These are phyloP conservation scores for Polymixis flavicincta DNA, from an alignment of 2,888 invertebrate species.

Conservation along the genomic window DNA sequence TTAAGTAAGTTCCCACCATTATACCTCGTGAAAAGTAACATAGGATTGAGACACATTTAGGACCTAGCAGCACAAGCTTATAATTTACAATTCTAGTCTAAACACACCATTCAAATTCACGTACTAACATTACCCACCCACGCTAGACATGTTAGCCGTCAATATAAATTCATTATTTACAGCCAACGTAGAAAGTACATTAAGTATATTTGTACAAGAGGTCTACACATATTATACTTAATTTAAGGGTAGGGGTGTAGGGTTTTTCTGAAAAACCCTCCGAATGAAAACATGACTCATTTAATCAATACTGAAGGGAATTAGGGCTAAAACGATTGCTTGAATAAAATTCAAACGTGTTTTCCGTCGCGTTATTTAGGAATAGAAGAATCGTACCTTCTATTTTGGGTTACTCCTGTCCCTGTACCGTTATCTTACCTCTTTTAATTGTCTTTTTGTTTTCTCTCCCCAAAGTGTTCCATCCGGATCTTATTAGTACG, in stretches of 20 bases:
- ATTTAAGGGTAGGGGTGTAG: too few relatives aligned
- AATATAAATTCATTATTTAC: slow-evolving; percentile 42
- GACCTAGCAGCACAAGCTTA: neutral
- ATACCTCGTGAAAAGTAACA: neutral
- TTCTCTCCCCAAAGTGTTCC: too few relatives aligned
- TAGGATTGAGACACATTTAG: neutral
- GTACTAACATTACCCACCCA: slow-evolving; percentile 24
- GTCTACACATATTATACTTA: neutral
- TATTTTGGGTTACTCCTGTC: neutral
- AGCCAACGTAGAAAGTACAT: slow-evolving; percentile 13
- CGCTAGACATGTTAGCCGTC: slow-evolving; percentile 15
- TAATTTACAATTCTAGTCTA: slow-evolving; percentile 16
- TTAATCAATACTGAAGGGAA: slow-evolving; percentile 25
- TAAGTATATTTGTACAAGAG: neutral
- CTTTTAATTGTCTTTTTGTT: neutral
- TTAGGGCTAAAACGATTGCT: neutral
- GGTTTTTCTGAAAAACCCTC: slow-evolving; percentile 4
- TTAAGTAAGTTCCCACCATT: neutral
- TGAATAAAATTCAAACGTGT: neutral
- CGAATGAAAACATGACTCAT: slow-evolving; percentile 31
- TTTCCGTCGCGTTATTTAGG: neutral
- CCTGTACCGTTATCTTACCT: neutral
- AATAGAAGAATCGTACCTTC: neutral
- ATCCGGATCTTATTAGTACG: neutral
- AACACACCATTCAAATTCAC: slow-evolving; percentile 5